Conservation (phyloP, 2,888 invertebrate genomes). For the Drosophila anomelani region DNA sequence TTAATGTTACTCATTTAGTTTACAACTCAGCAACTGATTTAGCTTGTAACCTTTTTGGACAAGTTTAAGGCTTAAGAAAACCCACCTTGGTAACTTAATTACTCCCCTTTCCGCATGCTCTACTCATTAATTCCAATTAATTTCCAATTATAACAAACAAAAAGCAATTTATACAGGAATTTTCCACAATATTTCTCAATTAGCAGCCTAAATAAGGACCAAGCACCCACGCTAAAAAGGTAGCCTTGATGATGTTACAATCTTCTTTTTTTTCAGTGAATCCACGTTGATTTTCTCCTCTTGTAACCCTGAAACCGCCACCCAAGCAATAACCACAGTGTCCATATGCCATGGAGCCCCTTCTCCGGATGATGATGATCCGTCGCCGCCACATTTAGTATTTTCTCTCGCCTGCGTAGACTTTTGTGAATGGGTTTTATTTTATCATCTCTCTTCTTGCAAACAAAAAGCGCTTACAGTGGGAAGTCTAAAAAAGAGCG, state of each 20-base stretch:
- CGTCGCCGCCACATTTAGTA: background rate
- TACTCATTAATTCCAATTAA: background rate
- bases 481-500: constrained; percentile 59
- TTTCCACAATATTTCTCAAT: background rate
- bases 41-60: background rate
- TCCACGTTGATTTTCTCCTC: background rate
- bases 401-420: constrained; percentile 51
- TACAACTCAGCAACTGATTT: background rate
- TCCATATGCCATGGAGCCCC: background rate
- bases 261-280: background rate
- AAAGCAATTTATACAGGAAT: background rate
- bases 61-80: background rate
- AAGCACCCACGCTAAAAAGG: background rate
- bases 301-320: background rate
- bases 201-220: background rate
- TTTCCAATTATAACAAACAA: background rate
- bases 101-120: background rate
- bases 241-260: background rate
- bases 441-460: constrained; percentile 48
- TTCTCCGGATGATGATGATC: background rate
- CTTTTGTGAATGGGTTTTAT: constrained; percentile 61
- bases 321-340: background rate
- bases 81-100: background rate
- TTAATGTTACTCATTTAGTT: background rate
- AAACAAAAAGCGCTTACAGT: constrained; percentile 68